Percentiles rank a stretch among this genome's conserved stretches.
phyloP scores from a whole-genome alignment of 2,113 vertebrate species.

The Lampris incognitus region DNA sequence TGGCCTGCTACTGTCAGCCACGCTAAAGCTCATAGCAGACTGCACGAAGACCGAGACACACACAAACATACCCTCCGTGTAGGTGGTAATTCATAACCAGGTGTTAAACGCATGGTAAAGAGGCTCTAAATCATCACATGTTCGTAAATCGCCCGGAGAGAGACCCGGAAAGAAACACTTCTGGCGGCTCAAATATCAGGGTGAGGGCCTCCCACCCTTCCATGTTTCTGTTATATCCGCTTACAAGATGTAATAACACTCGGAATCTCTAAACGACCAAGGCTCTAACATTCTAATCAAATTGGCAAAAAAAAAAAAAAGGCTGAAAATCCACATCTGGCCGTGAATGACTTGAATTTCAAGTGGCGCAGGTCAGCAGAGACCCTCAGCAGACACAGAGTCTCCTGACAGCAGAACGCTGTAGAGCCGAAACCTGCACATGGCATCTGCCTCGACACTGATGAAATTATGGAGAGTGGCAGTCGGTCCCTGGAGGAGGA shows the following conservation, averaged over 20 bases:
- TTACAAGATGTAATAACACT: too few species aligned
- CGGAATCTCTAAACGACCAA: too few species aligned
- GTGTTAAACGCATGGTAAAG: constrained; percentile 56
- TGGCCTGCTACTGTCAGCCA: constrained; percentile 59
- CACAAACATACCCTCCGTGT: constrained; percentile 51
- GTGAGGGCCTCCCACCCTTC: too few species aligned
- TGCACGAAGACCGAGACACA: constrained; percentile 53
- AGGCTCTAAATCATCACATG: constrained; percentile 32
- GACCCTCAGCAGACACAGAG: constrained; percentile 50
- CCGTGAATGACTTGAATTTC: constrained; percentile 49
- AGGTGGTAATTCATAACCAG: constrained; percentile 44
- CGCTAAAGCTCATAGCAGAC: constrained; percentile 56
- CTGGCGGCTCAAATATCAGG: too few species aligned
- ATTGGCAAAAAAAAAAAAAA: constrained; percentile 22
- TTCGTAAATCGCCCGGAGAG: too few species aligned
- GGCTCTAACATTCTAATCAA: constrained; percentile 13
- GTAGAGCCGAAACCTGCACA: constrained; percentile 44
- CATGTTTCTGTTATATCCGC: too few species aligned
- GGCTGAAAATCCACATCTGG: constrained; percentile 28
- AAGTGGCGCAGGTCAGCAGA: constrained; percentile 30
- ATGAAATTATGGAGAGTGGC: constrained; percentile 75
- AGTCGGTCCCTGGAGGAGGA: constrained; percentile 57
- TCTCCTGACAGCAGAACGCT: constrained; percentile 36
- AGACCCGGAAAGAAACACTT: too few species aligned
- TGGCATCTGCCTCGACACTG: constrained; percentile 58